Conservation (phyloP, 2,113 vertebrate species). For the Eurypyga helias region DNA sequence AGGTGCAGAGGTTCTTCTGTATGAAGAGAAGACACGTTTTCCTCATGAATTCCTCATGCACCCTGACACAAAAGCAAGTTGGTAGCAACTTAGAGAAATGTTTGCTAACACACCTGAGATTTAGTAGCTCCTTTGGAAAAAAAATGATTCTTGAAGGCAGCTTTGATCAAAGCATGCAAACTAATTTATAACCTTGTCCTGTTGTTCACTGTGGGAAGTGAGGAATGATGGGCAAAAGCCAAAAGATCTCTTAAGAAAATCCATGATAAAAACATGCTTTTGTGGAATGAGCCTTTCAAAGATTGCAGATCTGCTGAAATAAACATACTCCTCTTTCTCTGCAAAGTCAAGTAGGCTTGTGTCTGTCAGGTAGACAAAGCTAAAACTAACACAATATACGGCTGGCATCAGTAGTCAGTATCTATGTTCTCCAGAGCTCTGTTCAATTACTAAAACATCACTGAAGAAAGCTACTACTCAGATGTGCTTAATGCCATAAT, state of each 20-base stretch:
- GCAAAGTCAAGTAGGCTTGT: background rate
- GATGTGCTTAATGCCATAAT: slow-evolving; percentile 7
- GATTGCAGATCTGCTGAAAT: background rate
- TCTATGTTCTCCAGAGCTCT: background rate
- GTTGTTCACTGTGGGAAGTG: background rate
- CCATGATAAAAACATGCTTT: background rate
- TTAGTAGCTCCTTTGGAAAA: background rate
- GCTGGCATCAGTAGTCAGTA: background rate
- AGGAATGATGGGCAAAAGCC: background rate
- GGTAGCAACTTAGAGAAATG: background rate
- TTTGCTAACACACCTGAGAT: background rate
- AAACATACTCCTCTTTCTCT: background rate
- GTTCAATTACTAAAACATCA: background rate
- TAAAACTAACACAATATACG: background rate
- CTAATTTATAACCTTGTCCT: background rate
- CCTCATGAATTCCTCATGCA: background rate
- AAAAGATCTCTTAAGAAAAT: background rate
- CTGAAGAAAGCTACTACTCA: background rate
- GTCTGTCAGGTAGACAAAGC: background rate
- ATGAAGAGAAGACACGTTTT: background rate
- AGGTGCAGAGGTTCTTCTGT: background rate
- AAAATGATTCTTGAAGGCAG: background rate
- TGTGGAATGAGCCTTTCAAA: background rate
- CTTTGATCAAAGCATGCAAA: background rate
- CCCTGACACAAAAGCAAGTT: background rate